These are phyloP conservation scores for Platyscapa corneri DNA, from an alignment of 1,140 invertebrate genomes.

Conservation along the genomic window DNA sequence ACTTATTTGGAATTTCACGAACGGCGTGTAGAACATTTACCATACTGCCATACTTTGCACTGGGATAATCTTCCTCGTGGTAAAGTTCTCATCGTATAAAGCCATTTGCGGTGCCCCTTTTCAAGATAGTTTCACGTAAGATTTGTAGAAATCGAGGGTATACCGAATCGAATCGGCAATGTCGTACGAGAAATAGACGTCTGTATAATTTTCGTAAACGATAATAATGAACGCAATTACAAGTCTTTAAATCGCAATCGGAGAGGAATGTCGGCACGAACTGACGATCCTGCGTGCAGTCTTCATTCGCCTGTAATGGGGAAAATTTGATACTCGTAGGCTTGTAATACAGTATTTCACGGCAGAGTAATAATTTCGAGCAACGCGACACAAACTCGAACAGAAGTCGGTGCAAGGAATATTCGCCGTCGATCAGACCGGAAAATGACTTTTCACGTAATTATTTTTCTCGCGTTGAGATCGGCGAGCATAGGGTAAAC, in stretches of 20 bases:
- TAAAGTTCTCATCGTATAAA: slow-evolving; percentile 68
- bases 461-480: not conserved
- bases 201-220: not conserved
- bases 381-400: not conserved
- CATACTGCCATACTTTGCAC: slow-evolving; percentile 37
- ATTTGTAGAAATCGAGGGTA: slow-evolving; percentile 30
- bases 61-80: slow-evolving; percentile 63
- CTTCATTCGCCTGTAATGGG: no score
- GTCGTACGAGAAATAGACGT: not conserved
- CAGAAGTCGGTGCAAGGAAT: not conserved
- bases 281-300: no score
- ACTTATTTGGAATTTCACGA: slow-evolving; percentile 49
- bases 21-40: slow-evolving; percentile 33
- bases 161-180: not conserved
- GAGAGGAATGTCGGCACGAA: not conserved
- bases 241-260: not conserved
- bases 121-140: slow-evolving; percentile 47
- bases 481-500: not conserved
- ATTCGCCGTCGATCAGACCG: not conserved
- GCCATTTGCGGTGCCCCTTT: slow-evolving; percentile 50
- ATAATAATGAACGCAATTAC: not conserved
- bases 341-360: no score
- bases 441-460: not conserved
- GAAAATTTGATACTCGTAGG: no score
- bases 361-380: not conserved